Conservation (phyloP, 1,140 invertebrate genomes). For the Dufourea novaeangliae region DNA sequence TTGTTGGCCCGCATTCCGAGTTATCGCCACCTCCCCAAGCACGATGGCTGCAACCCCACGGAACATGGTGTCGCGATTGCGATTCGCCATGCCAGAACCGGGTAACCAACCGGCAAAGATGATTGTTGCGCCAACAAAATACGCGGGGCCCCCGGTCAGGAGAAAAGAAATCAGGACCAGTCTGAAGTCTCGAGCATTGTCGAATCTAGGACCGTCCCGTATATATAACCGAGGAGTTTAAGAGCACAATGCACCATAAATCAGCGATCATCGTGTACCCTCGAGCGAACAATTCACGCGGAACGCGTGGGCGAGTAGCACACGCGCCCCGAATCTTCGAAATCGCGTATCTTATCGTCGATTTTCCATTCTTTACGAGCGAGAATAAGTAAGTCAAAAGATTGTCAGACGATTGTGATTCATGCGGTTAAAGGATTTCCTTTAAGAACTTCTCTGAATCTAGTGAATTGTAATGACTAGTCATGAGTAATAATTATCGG, state of each 20-base stretch:
- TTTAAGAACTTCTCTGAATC: no score
- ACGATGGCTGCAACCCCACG: slow-evolving; percentile 8
- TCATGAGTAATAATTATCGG: no score
- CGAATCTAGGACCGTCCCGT: slow-evolving; percentile 17
- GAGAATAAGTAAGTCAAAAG: slow-evolving; percentile 1
- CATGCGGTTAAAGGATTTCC: background rate
- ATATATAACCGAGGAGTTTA: slow-evolving; percentile 53
- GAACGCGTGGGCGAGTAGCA: slow-evolving; percentile 35
- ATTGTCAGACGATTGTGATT: slow-evolving; percentile 32
- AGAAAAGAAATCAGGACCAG: slow-evolving; percentile 59
- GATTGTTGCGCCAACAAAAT: slow-evolving; percentile 59
- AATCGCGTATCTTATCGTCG: slow-evolving; percentile 40
- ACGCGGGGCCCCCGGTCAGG: slow-evolving; percentile 25
- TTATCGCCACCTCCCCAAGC: slow-evolving; percentile 11
- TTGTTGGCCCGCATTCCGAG: slow-evolving; percentile 11
- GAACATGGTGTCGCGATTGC: slow-evolving; percentile 49
- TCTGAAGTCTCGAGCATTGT: slow-evolving; percentile 27
- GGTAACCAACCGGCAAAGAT: slow-evolving; percentile 3
- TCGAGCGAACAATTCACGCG: slow-evolving; percentile 14
- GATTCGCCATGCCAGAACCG: slow-evolving; percentile 50
- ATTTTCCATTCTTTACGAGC: slow-evolving; percentile 42
- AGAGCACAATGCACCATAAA: slow-evolving; percentile 59
- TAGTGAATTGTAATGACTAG: no score
- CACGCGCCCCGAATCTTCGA: slow-evolving; percentile 12
- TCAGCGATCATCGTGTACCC: slow-evolving; percentile 56